These are phyloP conservation scores for Homarus americanus DNA, from an alignment of 1,140 invertebrate species.

Conservation along the genomic window DNA sequence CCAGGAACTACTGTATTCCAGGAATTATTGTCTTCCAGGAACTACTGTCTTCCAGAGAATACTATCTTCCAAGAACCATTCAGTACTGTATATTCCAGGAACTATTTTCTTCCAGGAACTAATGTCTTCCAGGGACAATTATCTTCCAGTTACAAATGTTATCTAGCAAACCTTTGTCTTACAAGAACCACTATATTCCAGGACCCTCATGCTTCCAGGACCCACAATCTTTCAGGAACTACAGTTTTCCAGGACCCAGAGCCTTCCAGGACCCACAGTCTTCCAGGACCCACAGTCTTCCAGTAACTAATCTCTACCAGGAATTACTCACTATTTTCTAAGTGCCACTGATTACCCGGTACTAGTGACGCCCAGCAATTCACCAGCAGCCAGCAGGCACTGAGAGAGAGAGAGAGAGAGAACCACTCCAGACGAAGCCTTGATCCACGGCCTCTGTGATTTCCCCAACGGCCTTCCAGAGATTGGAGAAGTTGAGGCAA, in stretches of 20 bases:
- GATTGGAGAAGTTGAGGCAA: not conserved
- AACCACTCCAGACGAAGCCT: not conserved
- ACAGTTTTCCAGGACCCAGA: not conserved
- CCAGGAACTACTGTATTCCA: too few relatives aligned
- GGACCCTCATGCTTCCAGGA: not conserved
- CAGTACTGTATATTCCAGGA: too few relatives aligned
- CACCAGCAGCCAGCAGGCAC: not conserved
- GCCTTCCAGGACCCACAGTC: not conserved
- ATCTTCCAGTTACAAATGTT: not conserved
- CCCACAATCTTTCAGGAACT: not conserved
- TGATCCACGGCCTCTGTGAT: not conserved
- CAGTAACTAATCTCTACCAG: not conserved
- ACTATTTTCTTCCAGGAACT: not conserved
- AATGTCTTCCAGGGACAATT: not conserved
- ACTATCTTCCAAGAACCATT: too few relatives aligned
- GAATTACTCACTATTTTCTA: not conserved
- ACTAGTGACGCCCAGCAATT: not conserved
- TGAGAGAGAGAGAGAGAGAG: not conserved
- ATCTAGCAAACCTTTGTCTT: not conserved
- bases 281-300: not conserved
- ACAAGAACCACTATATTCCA: not conserved
- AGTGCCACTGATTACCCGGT: not conserved
- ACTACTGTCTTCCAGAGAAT: too few relatives aligned
- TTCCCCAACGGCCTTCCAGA: not conserved
- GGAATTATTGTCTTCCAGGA: too few relatives aligned